Percentiles rank a stretch among this genome's conserved stretches.
Evolutionary conservation across 2,797 vertebrate species (phyloP).

Genomic region (Spinus pinus): DNA sequence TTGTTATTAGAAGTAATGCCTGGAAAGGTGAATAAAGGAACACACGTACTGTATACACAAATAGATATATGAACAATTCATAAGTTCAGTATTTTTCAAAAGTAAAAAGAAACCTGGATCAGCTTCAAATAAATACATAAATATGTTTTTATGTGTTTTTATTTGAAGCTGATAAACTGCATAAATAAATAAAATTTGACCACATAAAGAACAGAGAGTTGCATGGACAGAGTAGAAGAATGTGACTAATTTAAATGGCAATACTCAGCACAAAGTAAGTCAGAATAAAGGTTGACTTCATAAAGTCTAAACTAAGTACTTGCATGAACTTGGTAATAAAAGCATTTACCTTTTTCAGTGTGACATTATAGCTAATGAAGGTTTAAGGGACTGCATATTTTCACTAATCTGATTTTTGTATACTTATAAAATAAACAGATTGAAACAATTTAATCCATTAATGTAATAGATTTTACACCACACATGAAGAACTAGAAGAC

Average conservation of each 20-base stretch:
- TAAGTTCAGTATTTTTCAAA: background rate
- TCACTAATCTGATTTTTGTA: background rate
- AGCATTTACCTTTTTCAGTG: background rate
- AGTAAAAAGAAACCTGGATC: background rate
- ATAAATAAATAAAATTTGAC: background rate
- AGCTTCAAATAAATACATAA: background rate
- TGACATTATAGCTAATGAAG: background rate
- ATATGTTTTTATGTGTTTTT: background rate
- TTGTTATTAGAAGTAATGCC: background rate
- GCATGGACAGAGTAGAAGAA: background rate
- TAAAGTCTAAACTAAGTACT: background rate
- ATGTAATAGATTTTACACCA: background rate
- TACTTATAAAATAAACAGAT: background rate
- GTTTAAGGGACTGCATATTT: background rate
- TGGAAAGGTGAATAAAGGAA: background rate
- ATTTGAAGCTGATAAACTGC: background rate
- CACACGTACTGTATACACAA: background rate
- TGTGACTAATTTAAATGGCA: background rate
- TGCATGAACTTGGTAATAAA: background rate
- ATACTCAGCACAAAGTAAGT: background rate
- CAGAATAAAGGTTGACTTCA: background rate
- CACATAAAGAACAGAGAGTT: background rate
- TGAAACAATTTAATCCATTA: background rate
- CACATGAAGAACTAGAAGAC: background rate
- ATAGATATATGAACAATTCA: background rate